Evolutionary conservation across 1,140 invertebrate species (phyloP).

Genomic region (Contarinia nasturtii): DNA sequence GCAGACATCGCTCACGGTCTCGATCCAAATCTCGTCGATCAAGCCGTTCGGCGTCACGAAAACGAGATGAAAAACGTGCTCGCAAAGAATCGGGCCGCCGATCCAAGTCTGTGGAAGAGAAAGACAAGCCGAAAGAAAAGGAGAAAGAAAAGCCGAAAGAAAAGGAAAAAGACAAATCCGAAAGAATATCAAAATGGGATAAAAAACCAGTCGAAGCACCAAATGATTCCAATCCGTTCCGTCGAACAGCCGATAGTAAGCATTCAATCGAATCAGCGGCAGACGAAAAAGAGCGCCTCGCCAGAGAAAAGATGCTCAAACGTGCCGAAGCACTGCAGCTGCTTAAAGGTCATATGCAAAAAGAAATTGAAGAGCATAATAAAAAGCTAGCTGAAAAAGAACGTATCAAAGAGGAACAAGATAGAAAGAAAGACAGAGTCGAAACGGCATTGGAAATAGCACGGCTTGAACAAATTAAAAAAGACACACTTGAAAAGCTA

Average conservation of each 20-base stretch:
- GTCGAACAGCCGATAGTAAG: constrained; percentile 2
- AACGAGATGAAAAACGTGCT: constrained; percentile 6
- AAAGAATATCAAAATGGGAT: not conserved
- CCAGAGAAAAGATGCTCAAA: constrained; percentile 24
- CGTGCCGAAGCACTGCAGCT: constrained; percentile 26
- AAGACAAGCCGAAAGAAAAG: constrained; percentile 4
- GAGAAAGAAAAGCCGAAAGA: not conserved
- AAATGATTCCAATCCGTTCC: constrained; percentile 1
- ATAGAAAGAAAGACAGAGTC: not conserved
- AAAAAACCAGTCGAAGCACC: constrained; percentile 1
- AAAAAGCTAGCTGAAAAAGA: constrained; percentile 24
- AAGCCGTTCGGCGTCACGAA: constrained; percentile 3
- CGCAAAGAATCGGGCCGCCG: too few species aligned
- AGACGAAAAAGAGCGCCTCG: constrained; percentile 15
- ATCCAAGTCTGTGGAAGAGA: not conserved
- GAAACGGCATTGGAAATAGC: constrained; percentile 16
- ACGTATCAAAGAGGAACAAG: constrained; percentile 11
- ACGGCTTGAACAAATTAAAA: constrained; percentile 18
- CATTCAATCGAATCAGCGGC: constrained; percentile 1
- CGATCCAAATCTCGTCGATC: constrained; percentile 1
- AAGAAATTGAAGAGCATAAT: constrained; percentile 26
- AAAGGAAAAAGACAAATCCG: constrained; percentile 1
- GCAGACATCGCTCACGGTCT: constrained; percentile 1
- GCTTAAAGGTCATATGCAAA: constrained; percentile 32
- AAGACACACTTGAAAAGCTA: constrained; percentile 18